phyloP scores from a whole-genome alignment of 2,888 invertebrate genomes.

The Pammene fasciana region DNA sequence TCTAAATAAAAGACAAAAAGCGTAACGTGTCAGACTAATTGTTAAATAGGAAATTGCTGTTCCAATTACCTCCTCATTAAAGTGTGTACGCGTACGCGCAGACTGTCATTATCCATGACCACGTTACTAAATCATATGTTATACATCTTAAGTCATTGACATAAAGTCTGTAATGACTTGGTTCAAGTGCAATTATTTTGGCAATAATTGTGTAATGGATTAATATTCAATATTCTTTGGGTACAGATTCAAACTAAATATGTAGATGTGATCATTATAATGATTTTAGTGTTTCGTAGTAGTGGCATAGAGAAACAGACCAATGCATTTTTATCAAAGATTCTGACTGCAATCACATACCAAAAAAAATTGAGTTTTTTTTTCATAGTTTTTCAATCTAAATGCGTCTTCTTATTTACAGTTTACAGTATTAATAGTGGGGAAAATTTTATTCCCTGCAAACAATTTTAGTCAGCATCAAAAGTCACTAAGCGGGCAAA shows the following conservation, averaged over 20 bases:
- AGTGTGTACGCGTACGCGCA: conserved; percentile 6
- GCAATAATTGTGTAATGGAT: conserved; percentile 9
- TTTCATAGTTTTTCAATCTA: no score
- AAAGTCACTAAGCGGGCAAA: no score
- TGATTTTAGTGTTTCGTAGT: neutral
- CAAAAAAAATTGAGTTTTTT: no score
- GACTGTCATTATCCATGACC: conserved; percentile 3
- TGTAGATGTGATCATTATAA: neutral
- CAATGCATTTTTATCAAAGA: no score
- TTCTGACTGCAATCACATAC: no score
- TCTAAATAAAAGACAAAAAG: conserved; percentile 11
- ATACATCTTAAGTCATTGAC: neutral
- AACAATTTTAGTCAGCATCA: no score
- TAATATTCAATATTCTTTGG: neutral
- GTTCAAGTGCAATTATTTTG: neutral
- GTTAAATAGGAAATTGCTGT: conserved; percentile 17
- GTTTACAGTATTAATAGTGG: neutral
- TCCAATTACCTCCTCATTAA: conserved; percentile 25
- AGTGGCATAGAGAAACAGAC: no score
- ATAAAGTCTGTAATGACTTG: neutral
- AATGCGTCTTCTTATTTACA: no score
- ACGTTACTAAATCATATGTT: neutral
- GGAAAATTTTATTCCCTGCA: no score
- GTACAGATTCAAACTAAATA: no score
- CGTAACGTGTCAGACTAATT: conserved; percentile 21